Conservation (phyloP, 2,888 invertebrate genomes). For the Willowsia nigromaculata region DNA sequence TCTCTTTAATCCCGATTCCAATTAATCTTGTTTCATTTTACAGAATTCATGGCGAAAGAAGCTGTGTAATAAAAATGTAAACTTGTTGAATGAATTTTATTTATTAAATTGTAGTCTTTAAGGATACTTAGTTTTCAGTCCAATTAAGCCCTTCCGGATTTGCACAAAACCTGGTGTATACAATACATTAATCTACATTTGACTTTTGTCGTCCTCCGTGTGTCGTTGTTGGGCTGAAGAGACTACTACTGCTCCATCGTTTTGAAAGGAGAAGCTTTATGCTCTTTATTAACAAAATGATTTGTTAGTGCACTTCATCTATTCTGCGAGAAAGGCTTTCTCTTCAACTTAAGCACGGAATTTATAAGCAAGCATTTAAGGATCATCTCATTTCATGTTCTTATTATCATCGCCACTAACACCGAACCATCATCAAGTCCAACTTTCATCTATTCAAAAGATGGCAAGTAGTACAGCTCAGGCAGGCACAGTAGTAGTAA, state of each 20-base stretch:
- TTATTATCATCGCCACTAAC: conserved; percentile 39
- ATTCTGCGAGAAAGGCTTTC: conserved; percentile 43
- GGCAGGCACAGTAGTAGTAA: neutral
- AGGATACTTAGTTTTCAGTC: conserved; percentile 44
- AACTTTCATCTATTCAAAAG: conserved; percentile 26
- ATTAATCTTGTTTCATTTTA: conserved; percentile 32
- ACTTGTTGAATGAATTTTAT: conserved; percentile 48
- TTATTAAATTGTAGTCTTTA: conserved; percentile 35
- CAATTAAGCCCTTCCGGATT: conserved; percentile 50
- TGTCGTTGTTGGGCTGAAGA: neutral
- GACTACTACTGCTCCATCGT: neutral
- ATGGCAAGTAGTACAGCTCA: neutral
- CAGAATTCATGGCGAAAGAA: neutral
- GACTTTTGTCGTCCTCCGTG: conserved; percentile 34
- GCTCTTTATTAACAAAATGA: conserved; percentile 45
- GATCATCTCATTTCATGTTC: conserved; percentile 67
- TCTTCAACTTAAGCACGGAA: conserved; percentile 38
- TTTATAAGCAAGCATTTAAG: conserved; percentile 55
- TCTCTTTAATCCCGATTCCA: neutral
- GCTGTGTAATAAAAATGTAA: neutral
- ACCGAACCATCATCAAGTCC: conserved; percentile 16
- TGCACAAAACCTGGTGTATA: conserved; percentile 3
- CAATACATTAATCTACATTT: conserved; percentile 44
- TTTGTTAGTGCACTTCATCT: conserved; percentile 52
- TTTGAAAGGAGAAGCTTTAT: conserved; percentile 19